A percentile compares a stretch with the other conserved stretches of the same genome.
Conservation (phyloP, 2,797 vertebrate genomes). For the Gallinago stenura region DNA sequence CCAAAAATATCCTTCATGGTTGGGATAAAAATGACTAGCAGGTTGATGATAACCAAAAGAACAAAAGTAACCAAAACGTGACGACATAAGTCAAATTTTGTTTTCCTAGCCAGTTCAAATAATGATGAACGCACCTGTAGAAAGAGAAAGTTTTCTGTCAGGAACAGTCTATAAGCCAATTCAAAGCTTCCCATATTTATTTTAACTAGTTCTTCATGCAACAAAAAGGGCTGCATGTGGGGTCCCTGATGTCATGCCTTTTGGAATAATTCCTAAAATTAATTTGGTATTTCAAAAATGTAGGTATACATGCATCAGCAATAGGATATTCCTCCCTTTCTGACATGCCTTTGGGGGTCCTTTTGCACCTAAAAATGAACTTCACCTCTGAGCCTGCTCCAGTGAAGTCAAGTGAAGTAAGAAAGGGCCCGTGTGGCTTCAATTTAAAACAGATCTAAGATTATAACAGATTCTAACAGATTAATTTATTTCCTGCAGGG, state of each 20-base stretch:
- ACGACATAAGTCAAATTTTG: conserved; percentile 77
- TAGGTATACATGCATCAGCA: neutral
- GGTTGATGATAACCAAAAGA: conserved; percentile 78
- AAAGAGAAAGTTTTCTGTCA: conserved; percentile 20
- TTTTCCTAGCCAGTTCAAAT: conserved; percentile 82
- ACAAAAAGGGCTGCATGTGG: neutral
- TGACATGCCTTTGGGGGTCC: neutral
- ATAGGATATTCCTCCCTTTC: neutral
- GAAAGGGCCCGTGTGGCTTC: neutral
- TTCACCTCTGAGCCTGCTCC: neutral
- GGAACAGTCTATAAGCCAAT: neutral
- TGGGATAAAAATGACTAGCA: conserved; percentile 84
- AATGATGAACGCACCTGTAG: conserved; percentile 83
- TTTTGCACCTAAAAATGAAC: neutral
- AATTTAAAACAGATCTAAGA: neutral
- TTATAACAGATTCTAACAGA: neutral
- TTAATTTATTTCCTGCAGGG: neutral
- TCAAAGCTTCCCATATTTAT: neutral
- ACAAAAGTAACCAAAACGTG: conserved; percentile 77
- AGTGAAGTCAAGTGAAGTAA: neutral
- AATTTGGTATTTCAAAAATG: neutral
- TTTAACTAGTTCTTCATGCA: neutral
- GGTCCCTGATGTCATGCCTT: neutral
- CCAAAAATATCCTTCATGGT: conserved; percentile 86
- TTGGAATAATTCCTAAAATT: neutral